Evolutionary conservation across 2,888 invertebrate species (phyloP).

Genomic region (Troilus luridus): DNA sequence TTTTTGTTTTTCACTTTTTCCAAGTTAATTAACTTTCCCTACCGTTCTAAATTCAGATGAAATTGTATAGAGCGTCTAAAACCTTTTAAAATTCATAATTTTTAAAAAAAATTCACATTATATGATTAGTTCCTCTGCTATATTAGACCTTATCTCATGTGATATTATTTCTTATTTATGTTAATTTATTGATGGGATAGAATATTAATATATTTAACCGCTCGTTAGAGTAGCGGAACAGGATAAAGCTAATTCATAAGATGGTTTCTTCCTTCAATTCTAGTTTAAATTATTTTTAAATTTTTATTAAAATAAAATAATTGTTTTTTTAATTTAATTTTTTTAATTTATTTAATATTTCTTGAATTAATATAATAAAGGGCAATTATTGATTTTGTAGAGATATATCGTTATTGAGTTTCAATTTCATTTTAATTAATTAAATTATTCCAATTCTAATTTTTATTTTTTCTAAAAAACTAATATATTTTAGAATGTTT

Average conservation of each 20-base stretch:
- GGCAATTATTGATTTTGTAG: no score
- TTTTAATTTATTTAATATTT: no score
- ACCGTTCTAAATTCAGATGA: conserved; percentile 37
- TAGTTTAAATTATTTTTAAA: no score
- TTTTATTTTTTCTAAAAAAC: no score
- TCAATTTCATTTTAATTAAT: no score
- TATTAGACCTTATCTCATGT: background rate
- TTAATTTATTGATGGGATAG: background rate
- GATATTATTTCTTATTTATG: background rate
- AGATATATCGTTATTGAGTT: no score
- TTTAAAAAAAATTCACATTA: background rate
- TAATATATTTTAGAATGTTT: no score
- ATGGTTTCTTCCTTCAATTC: background rate
- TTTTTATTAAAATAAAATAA: no score
- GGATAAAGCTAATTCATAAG: background rate
- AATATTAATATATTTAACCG: background rate
- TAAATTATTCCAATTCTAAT: no score
- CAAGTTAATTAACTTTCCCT: conserved; percentile 43
- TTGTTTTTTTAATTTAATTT: no score
- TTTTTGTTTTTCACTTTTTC: conserved; percentile 43
- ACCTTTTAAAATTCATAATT: conserved; percentile 38
- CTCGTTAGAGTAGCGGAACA: background rate
- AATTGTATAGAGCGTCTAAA: conserved; percentile 5
- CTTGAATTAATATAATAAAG: no score
- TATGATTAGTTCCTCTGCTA: background rate